phyloP scores from a whole-genome alignment of 2,888 invertebrate species.

The Blera fallax region DNA sequence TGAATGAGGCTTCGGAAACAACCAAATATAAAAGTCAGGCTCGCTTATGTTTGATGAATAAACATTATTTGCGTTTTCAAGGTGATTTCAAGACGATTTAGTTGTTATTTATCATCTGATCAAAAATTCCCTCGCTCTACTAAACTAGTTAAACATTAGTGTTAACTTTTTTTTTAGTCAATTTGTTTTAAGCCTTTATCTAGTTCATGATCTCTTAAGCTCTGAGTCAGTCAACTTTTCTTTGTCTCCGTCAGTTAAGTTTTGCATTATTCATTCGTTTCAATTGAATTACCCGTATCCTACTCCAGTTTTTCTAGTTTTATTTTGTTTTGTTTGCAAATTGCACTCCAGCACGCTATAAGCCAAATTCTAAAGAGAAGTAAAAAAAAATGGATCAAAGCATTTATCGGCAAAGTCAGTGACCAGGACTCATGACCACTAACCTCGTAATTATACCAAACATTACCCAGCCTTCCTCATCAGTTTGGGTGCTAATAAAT shows the following conservation, averaged over 20 bases:
- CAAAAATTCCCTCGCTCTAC: no score
- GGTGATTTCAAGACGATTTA: no score
- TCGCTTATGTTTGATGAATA: no score
- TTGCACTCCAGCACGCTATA: background rate
- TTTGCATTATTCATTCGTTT: conserved; percentile 6
- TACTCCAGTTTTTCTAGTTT: background rate
- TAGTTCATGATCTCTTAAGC: background rate
- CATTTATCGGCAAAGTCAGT: background rate
- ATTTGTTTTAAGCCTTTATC: background rate
- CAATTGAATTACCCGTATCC: background rate
- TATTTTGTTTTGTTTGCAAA: conserved; percentile 27
- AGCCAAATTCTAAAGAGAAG: background rate
- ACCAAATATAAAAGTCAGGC: no score
- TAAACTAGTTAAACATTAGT: no score
- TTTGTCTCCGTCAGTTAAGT: background rate
- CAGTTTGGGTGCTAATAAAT: background rate
- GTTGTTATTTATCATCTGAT: no score
- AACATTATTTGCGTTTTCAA: no score
- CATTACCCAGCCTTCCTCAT: background rate
- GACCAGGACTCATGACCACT: conserved; percentile 9
- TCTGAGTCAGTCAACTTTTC: background rate
- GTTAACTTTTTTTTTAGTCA: background rate
- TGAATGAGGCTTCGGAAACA: no score
- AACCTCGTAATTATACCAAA: background rate
- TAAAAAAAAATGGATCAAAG: conserved; percentile 1